These are phyloP conservation scores for Tipula vernalis DNA, from an alignment of 2,888 invertebrate species.

Conservation along the genomic window DNA sequence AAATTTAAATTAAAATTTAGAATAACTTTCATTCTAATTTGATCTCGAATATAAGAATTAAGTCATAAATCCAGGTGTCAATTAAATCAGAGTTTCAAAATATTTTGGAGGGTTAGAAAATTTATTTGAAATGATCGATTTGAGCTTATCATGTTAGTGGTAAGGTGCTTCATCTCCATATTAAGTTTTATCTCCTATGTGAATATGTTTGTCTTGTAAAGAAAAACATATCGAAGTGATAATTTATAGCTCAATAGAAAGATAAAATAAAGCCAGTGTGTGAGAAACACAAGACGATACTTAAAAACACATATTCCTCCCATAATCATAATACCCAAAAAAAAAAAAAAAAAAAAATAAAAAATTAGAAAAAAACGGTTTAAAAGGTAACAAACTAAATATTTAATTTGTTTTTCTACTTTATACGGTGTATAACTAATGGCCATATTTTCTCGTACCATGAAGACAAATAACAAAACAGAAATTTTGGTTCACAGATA, in stretches of 20 bases:
- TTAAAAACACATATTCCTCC: background rate
- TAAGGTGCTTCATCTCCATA: too few species aligned
- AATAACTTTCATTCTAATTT: too few species aligned
- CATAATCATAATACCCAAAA: background rate
- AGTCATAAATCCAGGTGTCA: too few species aligned
- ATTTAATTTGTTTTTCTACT: background rate
- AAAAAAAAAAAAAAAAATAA: too few species aligned
- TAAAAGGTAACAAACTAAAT: background rate
- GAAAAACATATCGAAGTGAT: background rate
- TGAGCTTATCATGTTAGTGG: too few species aligned
- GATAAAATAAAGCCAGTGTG: background rate
- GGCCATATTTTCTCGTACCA: slow-evolving; percentile 4
- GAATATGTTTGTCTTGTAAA: background rate
- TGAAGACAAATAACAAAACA: background rate
- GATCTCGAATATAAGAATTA: too few species aligned
- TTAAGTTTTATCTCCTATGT: too few species aligned
- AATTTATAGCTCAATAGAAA: background rate
- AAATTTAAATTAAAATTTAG: too few species aligned
- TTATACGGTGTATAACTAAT: background rate
- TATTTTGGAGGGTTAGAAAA: too few species aligned
- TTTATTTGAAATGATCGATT: too few species aligned
- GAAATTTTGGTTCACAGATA: background rate
- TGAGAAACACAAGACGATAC: background rate
- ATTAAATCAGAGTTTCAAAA: too few species aligned
- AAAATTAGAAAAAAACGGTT: background rate